Base-by-base conservation (phyloP, 2,797 vertebrate genomes). In the Acanthiza pusilla region DNA sequence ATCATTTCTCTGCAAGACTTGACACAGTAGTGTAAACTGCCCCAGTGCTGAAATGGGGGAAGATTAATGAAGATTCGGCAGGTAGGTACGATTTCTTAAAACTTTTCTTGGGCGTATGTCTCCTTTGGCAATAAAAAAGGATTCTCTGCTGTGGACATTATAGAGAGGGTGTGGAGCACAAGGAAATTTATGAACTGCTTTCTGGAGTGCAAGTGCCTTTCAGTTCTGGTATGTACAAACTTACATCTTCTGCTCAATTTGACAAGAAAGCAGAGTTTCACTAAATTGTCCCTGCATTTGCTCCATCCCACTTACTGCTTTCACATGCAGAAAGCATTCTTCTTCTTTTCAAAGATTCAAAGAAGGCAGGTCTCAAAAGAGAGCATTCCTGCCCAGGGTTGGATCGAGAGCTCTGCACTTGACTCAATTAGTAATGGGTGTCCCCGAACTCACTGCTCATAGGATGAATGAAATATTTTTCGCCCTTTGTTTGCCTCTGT, bases 401-500 rank as follows among this genome's bases (percentile, higher is more conserved):
- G 93, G 86, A 94, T 85, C 79, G 40, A n/a, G 51, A 93, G 82
- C 73, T 83, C 79, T 36, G 40, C 79, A 55, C 87, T 94, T 91
- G 89, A 86, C 79, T 84, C 89, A 50, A 47, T 67, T 77, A 68
- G 61, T 83, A 88, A 84, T 15, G 55, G 25, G 79, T 90, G 89
- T 94, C 93, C 94, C 82, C 92, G 92, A 95, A 88, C 85, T 88
- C 53, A 22, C 66, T 88, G 79, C 88, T 95, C 88, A 81, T 79
- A 78, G 76, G 62, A 91, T 85, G 87, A 96, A 94, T 63, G 26
- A 83, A 94, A 76, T 91, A 73, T 79, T 96, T 92, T 88, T 92
- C 82, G 90, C 89, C 82, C 70, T 95, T 96, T 94, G 85, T 92
- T 96, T 95, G 91, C 83, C 79, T 88, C 85, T 6, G 7, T 73